Percentiles rank a stretch among this genome's conserved stretches.
Evolutionary conservation across 2,888 invertebrate species (phyloP).

Genomic region (Cantharis flavilabris): DNA sequence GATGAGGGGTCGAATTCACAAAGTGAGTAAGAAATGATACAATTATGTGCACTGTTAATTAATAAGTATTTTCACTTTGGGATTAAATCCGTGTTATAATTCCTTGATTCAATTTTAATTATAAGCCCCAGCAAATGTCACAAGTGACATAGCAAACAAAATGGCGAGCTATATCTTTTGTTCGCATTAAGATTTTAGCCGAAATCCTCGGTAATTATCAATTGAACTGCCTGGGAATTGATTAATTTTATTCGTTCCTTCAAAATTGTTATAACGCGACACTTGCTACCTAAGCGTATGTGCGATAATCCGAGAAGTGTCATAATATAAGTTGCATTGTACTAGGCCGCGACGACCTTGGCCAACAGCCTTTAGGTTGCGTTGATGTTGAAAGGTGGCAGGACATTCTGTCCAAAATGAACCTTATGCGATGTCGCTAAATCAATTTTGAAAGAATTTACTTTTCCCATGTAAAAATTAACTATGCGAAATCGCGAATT

Average conservation of each 20-base stretch:
- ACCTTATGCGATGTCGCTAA: conserved; percentile 18
- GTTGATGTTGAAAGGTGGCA: conserved; percentile 22
- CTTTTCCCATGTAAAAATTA: neutral
- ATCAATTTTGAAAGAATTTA: conserved; percentile 22
- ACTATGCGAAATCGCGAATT: neutral
- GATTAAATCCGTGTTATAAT: neutral
- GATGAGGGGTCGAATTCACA: conserved; percentile 80
- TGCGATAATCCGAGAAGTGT: neutral
- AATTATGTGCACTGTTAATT: neutral
- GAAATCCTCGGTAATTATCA: neutral
- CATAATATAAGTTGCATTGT: conserved; percentile 44
- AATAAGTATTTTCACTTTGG: neutral
- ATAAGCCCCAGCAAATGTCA: neutral
- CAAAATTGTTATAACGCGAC: neutral
- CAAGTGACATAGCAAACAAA: conserved; percentile 29
- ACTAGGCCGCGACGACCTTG: conserved; percentile 55
- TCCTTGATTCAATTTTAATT: neutral
- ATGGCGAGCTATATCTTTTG: conserved; percentile 26
- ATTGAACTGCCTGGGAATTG: neutral
- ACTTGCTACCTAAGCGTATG: neutral
- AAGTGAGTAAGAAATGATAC: conserved; percentile 64
- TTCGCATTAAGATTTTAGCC: conserved; percentile 7
- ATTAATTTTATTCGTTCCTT: neutral
- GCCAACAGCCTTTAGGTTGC: conserved; percentile 55
- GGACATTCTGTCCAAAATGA: conserved; percentile 17